phyloP scores from a whole-genome alignment of 1,140 invertebrate genomes.

The Argopecten irradians region DNA sequence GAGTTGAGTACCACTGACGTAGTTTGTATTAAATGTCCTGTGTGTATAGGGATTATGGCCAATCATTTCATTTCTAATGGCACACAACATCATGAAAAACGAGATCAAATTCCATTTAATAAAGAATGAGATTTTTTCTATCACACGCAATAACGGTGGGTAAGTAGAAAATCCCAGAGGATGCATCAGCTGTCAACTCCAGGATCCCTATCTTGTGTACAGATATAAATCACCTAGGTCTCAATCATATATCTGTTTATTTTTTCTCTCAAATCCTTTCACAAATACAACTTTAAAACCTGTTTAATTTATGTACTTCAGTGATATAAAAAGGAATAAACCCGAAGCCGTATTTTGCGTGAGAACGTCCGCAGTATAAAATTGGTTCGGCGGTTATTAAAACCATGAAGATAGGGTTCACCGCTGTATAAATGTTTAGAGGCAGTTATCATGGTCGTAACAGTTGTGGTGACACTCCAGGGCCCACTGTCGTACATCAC shows the following conservation, averaged over 20 bases:
- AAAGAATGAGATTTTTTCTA: not conserved
- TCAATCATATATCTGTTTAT: too few species aligned
- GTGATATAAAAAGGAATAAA: not conserved
- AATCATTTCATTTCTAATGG: not conserved
- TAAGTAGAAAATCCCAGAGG: not conserved
- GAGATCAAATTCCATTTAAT: not conserved
- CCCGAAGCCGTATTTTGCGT: not conserved
- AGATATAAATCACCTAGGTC: not conserved
- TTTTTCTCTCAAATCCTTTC: not conserved
- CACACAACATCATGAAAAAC: not conserved
- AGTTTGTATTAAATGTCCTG: not conserved
- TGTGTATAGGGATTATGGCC: not conserved
- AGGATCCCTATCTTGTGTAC: not conserved
- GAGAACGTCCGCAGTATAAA: not conserved
- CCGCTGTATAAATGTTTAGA: too few species aligned
- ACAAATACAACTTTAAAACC: not conserved
- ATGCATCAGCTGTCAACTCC: not conserved
- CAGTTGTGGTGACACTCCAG: too few species aligned
- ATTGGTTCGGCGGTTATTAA: not conserved
- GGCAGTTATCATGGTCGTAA: too few species aligned
- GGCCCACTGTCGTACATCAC: too few species aligned
- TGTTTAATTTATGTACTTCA: not conserved
- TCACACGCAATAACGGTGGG: not conserved
- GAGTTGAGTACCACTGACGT: not conserved
- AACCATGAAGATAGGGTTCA: too few species aligned